These are phyloP conservation scores for Battus philenor DNA, from an alignment of 1,140 invertebrate species.

Conservation along the genomic window DNA sequence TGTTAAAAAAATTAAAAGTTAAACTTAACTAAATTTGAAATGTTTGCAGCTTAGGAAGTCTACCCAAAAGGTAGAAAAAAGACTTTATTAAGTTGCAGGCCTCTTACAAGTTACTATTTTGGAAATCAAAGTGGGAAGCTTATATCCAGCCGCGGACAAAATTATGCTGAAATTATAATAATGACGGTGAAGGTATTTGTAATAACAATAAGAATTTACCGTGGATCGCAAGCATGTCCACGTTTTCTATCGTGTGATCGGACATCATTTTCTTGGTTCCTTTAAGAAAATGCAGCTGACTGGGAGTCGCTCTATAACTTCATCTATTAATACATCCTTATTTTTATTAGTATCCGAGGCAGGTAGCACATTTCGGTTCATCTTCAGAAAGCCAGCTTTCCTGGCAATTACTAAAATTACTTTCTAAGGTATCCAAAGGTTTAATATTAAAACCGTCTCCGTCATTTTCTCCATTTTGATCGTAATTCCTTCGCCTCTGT, in stretches of 20 bases:
- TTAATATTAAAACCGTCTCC: slow-evolving; percentile 4
- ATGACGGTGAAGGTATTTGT: no score
- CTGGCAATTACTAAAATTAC: slow-evolving; percentile 42
- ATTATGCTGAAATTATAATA: no score
- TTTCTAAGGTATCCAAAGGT: slow-evolving; percentile 19
- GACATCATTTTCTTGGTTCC: slow-evolving; percentile 65
- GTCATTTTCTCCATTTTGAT: slow-evolving; percentile 2
- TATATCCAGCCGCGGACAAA: no score
- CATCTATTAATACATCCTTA: slow-evolving; percentile 61
- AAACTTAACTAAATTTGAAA: no score
- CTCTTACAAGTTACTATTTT: no score
- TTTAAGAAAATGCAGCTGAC: slow-evolving; percentile 70
- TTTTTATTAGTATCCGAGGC: slow-evolving; percentile 66
- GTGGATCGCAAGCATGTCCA: no score
- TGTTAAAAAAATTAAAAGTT: no score
- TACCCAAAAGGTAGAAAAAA: no score
- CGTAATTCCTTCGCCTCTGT: not conserved
- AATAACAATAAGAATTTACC: no score
- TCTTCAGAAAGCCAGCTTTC: slow-evolving; percentile 20
- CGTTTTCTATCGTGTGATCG: slow-evolving; percentile 36
- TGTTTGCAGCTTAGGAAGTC: no score
- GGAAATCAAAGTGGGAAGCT: no score
- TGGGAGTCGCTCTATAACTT: slow-evolving; percentile 55
- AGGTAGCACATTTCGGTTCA: slow-evolving; percentile 39
- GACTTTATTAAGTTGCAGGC: no score